Percentiles rank a stretch among this genome's conserved stretches.
phyloP scores from a whole-genome alignment of 2,797 vertebrate species.

The Oryzias dopingdopingensis region DNA sequence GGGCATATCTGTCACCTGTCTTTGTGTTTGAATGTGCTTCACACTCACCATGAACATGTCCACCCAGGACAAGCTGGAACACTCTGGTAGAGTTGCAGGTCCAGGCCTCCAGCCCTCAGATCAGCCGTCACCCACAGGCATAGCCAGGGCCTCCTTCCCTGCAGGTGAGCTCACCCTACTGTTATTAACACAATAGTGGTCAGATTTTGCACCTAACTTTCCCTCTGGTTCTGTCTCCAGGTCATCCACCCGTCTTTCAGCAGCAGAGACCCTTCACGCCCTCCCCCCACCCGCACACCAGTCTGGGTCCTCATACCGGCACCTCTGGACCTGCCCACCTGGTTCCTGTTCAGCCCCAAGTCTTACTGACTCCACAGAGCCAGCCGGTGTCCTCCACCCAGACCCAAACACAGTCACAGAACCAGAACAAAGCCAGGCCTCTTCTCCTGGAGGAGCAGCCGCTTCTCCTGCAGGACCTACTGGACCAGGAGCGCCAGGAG shows the following conservation, averaged over 20 bases:
- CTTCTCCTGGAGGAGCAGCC: slow-evolving; percentile 95
- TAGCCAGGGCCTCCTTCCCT: slow-evolving; percentile 38
- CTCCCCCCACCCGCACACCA: slow-evolving; percentile 45
- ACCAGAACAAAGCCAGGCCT: slow-evolving; percentile 75
- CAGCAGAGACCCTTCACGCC: slow-evolving; percentile 42
- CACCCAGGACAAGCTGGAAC: slow-evolving; percentile 74
- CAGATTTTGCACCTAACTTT: neutral
- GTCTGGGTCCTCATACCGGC: slow-evolving; percentile 30
- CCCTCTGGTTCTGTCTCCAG: slow-evolving; percentile 26
- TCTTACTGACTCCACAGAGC: slow-evolving; percentile 32
- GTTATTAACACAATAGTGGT: neutral
- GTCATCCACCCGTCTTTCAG: slow-evolving; percentile 43
- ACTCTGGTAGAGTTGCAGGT: slow-evolving; percentile 28
- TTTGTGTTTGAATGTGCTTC: neutral
- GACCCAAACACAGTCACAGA: slow-evolving; percentile 25
- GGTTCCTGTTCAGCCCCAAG: slow-evolving; percentile 37
- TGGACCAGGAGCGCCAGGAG: slow-evolving; percentile 97
- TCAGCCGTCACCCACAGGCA: slow-evolving; percentile 40
- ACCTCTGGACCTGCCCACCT: slow-evolving; percentile 35
- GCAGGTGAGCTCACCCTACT: slow-evolving; percentile 37
- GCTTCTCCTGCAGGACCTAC: slow-evolving; percentile 92
- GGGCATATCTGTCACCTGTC: neutral
- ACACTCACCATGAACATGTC: neutral
- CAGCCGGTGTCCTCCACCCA: slow-evolving; percentile 40
- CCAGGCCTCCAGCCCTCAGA: slow-evolving; percentile 27